phyloP scores from a whole-genome alignment of 2,113 vertebrate genomes.

The Semnornis frantzii region DNA sequence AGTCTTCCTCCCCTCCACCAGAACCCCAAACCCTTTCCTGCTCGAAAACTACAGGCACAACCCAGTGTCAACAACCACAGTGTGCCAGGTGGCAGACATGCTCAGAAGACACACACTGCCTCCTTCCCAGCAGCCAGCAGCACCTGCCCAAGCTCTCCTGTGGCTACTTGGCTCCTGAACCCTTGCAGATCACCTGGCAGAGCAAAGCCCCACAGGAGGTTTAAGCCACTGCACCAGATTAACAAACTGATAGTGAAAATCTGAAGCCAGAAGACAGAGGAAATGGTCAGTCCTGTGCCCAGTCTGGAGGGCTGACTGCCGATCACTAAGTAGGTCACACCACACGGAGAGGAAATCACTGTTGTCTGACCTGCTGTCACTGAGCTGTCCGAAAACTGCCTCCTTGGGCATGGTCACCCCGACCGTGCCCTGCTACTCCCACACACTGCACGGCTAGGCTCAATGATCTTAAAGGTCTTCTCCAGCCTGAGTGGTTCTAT shows the following conservation, averaged over 20 bases:
- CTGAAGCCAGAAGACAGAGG: not conserved
- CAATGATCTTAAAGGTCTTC: too few relatives aligned
- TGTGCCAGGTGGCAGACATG: not conserved
- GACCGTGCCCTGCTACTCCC: not conserved
- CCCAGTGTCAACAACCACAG: not conserved
- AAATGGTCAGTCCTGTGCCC: constrained; percentile 16
- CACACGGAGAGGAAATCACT: not conserved
- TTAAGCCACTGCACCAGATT: not conserved
- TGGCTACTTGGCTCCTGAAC: not conserved
- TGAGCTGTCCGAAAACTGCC: not conserved
- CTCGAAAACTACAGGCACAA: constrained; percentile 8
- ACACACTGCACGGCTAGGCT: not conserved
- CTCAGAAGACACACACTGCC: not conserved
- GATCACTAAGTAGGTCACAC: constrained; percentile 14
- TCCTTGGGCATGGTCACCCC: rapidly evolving
- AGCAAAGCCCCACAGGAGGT: rapidly evolving
- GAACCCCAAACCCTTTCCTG: constrained; percentile 55
- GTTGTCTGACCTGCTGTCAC: not conserved
- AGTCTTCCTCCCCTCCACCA: not conserved
- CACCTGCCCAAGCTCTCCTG: not conserved
- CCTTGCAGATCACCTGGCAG: not conserved
- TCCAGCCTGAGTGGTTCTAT: too few relatives aligned
- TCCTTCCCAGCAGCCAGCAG: not conserved
- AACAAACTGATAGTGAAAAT: not conserved
- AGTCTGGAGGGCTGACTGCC: not conserved